Conservation (phyloP, 2,113 vertebrate species). For the Vimba vimba region DNA sequence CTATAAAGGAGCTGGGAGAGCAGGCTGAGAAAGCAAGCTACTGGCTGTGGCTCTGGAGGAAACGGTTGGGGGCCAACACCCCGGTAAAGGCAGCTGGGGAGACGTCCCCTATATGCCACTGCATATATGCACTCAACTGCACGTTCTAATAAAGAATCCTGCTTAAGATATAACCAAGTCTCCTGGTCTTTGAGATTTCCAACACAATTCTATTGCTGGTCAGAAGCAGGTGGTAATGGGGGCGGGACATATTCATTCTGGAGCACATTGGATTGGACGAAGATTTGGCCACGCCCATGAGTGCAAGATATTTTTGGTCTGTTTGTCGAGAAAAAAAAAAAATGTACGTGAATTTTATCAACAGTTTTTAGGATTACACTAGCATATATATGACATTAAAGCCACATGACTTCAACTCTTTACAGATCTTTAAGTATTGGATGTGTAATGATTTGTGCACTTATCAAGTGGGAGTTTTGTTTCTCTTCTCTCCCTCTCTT, state of each 20-base stretch:
- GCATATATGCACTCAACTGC: no score
- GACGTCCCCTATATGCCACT: no score
- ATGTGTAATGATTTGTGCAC: conserved; percentile 2
- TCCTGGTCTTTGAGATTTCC: no score
- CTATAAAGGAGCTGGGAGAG: neutral
- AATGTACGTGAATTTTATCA: neutral
- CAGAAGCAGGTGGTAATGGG: neutral
- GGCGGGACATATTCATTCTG: neutral
- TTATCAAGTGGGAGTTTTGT: neutral
- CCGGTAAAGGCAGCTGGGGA: no score
- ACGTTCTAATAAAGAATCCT: no score
- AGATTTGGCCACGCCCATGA: neutral
- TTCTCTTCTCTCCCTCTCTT: conserved; percentile 13
- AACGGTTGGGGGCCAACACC: no score
- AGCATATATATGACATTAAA: neutral
- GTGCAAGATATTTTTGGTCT: neutral
- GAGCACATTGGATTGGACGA: neutral
- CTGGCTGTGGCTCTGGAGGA: no score
- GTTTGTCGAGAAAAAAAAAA: neutral
- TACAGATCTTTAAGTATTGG: neutral
- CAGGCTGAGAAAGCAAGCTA: no score
- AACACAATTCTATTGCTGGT: neutral
- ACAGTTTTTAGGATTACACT: neutral
- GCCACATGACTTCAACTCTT: neutral
- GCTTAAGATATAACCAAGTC: no score